These are phyloP conservation scores for Mormyrus proboscirostris DNA, from an alignment of 2,797 vertebrate species.

Conservation along the genomic window DNA sequence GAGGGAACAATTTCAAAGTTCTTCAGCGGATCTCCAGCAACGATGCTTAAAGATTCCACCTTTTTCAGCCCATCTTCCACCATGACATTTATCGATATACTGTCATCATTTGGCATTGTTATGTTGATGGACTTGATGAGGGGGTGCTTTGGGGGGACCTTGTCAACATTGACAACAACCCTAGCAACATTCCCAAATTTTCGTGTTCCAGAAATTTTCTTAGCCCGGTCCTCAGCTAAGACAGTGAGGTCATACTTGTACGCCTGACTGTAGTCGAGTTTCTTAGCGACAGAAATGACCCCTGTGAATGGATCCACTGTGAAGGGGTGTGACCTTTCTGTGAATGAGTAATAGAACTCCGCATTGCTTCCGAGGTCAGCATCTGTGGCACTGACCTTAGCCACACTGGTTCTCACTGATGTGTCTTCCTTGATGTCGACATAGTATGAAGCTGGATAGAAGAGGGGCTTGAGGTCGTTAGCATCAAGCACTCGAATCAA, in stretches of 20 bases:
- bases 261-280: conserved; percentile 69
- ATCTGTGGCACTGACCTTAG: conserved; percentile 81
- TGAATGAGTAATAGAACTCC: conserved; percentile 85
- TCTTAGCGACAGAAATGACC: conserved; percentile 67
- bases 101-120: conserved; percentile 39
- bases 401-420: conserved; percentile 69
- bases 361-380: conserved; percentile 86
- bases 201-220: conserved; percentile 78
- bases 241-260: conserved; percentile 77
- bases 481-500: conserved; percentile 80
- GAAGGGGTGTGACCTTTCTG: conserved; percentile 71
- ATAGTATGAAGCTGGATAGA: conserved; percentile 88
- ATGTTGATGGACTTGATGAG: conserved; percentile 53
- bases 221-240: conserved; percentile 85
- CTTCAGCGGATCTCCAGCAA: conserved; percentile 74
- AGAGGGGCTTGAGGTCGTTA: conserved; percentile 93
- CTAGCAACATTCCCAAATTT: conserved; percentile 80
- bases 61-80: conserved; percentile 65
- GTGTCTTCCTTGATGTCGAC: conserved; percentile 74
- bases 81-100: conserved; percentile 62
- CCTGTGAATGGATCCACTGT: conserved; percentile 82
- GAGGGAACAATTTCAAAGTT: conserved; percentile 76
- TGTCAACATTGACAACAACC: conserved; percentile 72
- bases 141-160: conserved; percentile 55
- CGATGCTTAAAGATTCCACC: conserved; percentile 69